Evolutionary conservation across 2,113 vertebrate genomes (phyloP).

Genomic region (Albula goreensis): DNA sequence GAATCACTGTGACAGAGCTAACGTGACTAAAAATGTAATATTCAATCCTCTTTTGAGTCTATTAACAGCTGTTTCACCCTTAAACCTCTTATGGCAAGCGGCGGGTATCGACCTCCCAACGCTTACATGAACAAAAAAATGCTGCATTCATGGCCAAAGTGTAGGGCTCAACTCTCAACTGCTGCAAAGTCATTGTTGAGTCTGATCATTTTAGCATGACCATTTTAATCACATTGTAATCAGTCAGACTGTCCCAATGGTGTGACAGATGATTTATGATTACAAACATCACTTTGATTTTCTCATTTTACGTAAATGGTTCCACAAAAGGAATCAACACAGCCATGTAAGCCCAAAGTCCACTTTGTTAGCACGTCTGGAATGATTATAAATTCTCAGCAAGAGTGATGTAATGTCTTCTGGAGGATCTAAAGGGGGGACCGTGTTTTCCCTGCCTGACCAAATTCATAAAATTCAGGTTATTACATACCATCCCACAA

Average conservation of each 20-base stretch:
- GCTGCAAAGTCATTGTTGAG: not conserved
- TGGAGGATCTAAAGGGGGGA: too few species aligned
- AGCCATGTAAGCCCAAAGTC: not conserved
- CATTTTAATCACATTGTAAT: too few species aligned
- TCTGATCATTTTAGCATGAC: too few species aligned
- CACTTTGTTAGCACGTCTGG: not conserved
- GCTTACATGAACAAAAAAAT: not conserved
- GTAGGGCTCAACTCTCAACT: not conserved
- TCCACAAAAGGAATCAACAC: not conserved
- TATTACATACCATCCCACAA: not conserved
- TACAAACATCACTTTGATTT: not conserved
- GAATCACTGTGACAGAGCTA: constrained; percentile 13
- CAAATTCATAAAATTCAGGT: not conserved
- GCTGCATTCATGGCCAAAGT: not conserved
- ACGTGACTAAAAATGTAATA: constrained; percentile 32
- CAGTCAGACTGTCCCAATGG: not conserved
- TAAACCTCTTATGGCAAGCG: constrained; percentile 17
- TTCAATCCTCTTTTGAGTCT: constrained; percentile 30
- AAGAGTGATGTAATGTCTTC: not conserved
- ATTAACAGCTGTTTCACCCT: constrained; percentile 32
- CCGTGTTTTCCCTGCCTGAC: not conserved
- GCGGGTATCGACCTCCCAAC: not conserved
- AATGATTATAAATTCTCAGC: not conserved
- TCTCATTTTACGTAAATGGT: not conserved
- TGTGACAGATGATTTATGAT: not conserved